Evolutionary conservation across 2,113 vertebrate genomes (phyloP).

Genomic region (Scytalopus superciliaris): DNA sequence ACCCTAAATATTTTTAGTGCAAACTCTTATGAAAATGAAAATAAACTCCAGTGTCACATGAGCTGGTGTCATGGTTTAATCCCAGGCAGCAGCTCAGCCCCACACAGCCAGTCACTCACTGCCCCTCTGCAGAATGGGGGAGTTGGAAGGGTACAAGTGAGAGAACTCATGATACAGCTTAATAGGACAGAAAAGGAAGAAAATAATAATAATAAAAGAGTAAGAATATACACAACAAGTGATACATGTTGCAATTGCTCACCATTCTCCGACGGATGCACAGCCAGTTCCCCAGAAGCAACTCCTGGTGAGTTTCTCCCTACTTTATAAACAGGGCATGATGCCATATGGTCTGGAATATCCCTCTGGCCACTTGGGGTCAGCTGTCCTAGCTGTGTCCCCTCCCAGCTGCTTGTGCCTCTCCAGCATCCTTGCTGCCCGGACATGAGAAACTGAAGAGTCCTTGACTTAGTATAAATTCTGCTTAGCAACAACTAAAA

Average conservation of each 20-base stretch:
- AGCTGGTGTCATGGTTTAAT: accelerated
- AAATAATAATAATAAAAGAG: not conserved
- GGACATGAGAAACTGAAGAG: not conserved
- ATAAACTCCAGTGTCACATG: not conserved
- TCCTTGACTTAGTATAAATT: not conserved
- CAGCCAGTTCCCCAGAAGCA: not conserved
- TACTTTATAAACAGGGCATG: not conserved
- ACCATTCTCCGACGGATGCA: not conserved
- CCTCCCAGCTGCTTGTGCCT: not conserved
- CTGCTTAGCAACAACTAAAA: not conserved
- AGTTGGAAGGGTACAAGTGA: not conserved
- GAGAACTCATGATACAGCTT: not conserved
- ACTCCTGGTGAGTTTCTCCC: not conserved
- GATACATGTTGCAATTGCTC: not conserved
- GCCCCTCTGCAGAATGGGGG: not conserved
- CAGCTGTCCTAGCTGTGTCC: not conserved
- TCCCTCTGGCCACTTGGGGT: not conserved
- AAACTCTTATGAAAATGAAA: slow-evolving; percentile 24
- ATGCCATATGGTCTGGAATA: not conserved
- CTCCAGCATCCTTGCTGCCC: not conserved
- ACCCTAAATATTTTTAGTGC: not conserved
- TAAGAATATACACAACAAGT: not conserved
- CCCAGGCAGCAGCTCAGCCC: not conserved
- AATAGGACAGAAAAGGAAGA: not conserved
- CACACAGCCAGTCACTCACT: not conserved